These are phyloP conservation scores for Paralichthys olivaceus DNA, from an alignment of 2,113 vertebrate genomes.

Conservation along the genomic window DNA sequence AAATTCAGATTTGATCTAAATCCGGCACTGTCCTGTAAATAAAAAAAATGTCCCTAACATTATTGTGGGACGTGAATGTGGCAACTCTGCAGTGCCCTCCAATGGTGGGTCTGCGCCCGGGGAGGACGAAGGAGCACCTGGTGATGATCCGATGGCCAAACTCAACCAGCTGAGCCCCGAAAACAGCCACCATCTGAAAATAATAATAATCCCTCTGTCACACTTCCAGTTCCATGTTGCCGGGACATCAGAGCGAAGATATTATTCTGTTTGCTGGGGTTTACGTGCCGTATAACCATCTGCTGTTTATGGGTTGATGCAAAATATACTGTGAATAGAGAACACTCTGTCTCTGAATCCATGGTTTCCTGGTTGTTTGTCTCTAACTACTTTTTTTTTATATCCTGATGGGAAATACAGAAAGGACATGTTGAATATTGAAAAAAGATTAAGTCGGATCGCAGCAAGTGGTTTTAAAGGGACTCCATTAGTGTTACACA, in stretches of 20 bases:
- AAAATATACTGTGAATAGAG: constrained; percentile 14
- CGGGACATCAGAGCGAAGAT: constrained; percentile 30
- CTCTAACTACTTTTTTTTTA: background rate
- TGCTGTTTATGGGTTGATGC: constrained; percentile 31
- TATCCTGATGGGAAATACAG: background rate
- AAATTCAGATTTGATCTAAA: constrained; percentile 30
- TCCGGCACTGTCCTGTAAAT: constrained; percentile 8
- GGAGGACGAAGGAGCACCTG: constrained; percentile 62
- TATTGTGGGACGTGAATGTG: constrained; percentile 25
- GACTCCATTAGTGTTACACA: no score
- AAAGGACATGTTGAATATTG: no score
- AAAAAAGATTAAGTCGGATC: no score
- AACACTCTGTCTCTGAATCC: constrained; percentile 15
- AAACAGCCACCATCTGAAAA: constrained; percentile 74
- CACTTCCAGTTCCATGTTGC: constrained; percentile 64
- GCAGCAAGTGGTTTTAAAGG: no score
- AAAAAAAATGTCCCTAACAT: constrained; percentile 28
- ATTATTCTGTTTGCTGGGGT: constrained; percentile 37
- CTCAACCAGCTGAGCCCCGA: constrained; percentile 76
- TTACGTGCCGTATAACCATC: constrained; percentile 30
- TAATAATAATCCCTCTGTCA: constrained; percentile 67
- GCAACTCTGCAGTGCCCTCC: constrained; percentile 71
- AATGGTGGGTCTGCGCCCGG: constrained; percentile 60
- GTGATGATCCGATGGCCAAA: constrained; percentile 66
- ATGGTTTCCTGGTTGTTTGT: background rate